Evolutionary conservation across 2,888 invertebrate species (phyloP), one percentile per base, ranked within the genome.

Genomic region (Agrenia bidenticulata): DNA sequence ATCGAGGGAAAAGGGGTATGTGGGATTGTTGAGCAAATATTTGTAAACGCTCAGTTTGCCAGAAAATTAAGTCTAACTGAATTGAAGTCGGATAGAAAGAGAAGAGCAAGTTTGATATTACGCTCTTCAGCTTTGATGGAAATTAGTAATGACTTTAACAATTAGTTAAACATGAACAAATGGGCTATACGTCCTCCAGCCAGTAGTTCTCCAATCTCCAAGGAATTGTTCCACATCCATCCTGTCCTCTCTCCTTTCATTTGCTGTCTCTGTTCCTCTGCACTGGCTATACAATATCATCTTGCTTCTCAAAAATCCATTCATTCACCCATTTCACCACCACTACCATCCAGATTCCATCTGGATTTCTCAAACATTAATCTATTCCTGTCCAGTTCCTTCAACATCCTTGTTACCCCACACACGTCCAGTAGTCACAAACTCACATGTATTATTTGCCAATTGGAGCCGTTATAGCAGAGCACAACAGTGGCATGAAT

Each of bases 61-160:
- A 73, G 73, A 74, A 74, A 76, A 76, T 76, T 74, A 75, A 75
- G 74, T 73, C 70, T 64, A 70, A 70, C 73, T 76, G 73, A 73
- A 72, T 70, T 70, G 74, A 71, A 74, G 63, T 57, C 64, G 64
- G 39, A 56, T 32, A 45, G 55, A 32, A 56, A 57, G 49, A 32
- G 49, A 24, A 56, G 63, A 63, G 24, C 19, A n/a, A 63, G 59
- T 64, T 64, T 58, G 64, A 58, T 61, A 58, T 61, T 70, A 69
- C 67, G 70, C 73, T 74, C 71, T 72, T 70, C 69, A 68, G 71
- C 70, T 73, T 72, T 73, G 70, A 74, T 76, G 76, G 72, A 76
- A 76, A 74, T 74, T 74, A 76, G 74, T 76, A 76, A 76, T 76
- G 76, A 76, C 71, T 73, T 72, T 70, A 74, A 75, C 76, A 75